Base-by-base conservation (phyloP, 2,113 vertebrate species). In the Plotosus lineatus region DNA sequence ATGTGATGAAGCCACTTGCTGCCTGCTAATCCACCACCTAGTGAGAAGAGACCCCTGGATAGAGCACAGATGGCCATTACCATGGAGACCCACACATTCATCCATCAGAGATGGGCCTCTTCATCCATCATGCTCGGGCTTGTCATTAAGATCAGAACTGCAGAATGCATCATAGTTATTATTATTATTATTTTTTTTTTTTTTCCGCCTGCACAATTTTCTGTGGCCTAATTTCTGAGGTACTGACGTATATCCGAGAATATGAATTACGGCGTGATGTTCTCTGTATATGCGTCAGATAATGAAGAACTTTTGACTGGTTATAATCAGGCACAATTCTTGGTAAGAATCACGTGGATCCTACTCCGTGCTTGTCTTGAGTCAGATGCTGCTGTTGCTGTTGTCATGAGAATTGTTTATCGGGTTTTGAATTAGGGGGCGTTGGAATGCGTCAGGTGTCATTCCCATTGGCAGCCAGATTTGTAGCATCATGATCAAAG, bases 61-160 rank as follows among this genome's bases (percentile, higher is more conserved):
- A 66, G 76, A 82, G 53, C 60, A 56, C 83, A 85, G 83, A 82
- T 85, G 83, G 83, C 46, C 80, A 85, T 82, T 66, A 60, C 80
- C 76, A 85, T 79, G 80, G 80, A 82, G 83, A 85, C 75, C 58
- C 42, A 69, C 75, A 53, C 72, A 73, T 44, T 82, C 69, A 42
- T 77, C n/a, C 51, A 51, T 40, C 68, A 81, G 40, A 82, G 82
- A 85, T 36, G 17, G 61, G 55, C 61, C 61, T 46, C 3, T 21
- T 68, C 48, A 26, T 51, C 38, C 69, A n/a, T 75, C 44, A 15
- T 61, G 40, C 50, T n/a, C 50, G 4, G 7, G 19, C 36, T 75
- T 26, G 33, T 21, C 58, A 75, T 66, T 60, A 8, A 26, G 40
- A 58, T 58, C 26, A 60, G 73, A 42, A 58, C n/a, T 75, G 19